Evolutionary conservation across 2,113 vertebrate species (phyloP).

Genomic region (Dinomys branickii): DNA sequence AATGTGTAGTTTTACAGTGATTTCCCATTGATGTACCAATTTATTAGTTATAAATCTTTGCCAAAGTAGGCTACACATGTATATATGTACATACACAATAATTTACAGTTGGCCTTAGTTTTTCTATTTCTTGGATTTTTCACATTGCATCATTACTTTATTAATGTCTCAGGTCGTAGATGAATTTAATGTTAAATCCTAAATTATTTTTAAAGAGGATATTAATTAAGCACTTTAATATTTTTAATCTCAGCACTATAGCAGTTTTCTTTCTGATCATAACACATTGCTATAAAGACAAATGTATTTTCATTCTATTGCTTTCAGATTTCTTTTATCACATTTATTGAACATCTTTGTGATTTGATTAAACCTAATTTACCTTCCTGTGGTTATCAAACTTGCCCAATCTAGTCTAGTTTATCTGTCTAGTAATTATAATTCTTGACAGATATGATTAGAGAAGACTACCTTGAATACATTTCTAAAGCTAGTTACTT

Average conservation of each 20-base stretch:
- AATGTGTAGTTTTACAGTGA: neutral
- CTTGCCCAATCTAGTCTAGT: neutral
- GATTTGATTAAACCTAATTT: constrained; percentile 26
- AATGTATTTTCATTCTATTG: constrained; percentile 37
- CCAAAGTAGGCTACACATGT: neutral
- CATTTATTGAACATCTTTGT: constrained; percentile 35
- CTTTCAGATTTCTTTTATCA: constrained; percentile 44
- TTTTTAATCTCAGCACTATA: neutral
- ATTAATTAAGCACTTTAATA: neutral
- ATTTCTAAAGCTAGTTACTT: constrained; percentile 23
- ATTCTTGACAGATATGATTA: constrained; percentile 41
- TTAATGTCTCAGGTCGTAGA: constrained; percentile 9
- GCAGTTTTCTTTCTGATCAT: neutral
- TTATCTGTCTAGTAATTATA: constrained; percentile 28
- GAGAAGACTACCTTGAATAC: neutral
- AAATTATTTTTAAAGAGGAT: constrained; percentile 8
- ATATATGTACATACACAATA: neutral
- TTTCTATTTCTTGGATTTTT: neutral
- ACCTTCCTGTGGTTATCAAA: neutral
- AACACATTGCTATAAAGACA: neutral
- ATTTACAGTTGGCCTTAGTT: neutral
- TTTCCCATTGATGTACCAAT: neutral
- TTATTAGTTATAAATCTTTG: neutral
- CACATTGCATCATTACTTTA: neutral
- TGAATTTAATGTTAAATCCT: constrained; percentile 3